These are phyloP conservation scores for Crotalus horridus DNA, from an alignment of 2,113 vertebrate species.

Conservation along the genomic window DNA sequence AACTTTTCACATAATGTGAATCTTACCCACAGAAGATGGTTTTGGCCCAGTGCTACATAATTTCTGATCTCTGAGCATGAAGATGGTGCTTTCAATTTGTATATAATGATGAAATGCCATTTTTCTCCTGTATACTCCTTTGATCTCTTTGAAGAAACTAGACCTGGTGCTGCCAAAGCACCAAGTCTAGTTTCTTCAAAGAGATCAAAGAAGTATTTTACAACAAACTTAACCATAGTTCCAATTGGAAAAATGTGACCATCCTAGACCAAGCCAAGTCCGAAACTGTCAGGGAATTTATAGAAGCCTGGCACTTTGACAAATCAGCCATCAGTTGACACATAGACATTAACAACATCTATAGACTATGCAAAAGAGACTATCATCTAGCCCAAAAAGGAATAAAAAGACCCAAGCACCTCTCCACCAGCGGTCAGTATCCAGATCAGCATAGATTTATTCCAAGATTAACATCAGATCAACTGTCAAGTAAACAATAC, in stretches of 20 bases:
- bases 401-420: background rate
- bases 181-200: too few relatives aligned
- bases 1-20: background rate
- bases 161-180: rapidly evolving
- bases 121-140: background rate
- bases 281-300: background rate
- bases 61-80: background rate
- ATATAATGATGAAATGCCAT: background rate
- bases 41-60: background rate
- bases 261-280: background rate
- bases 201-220: too few relatives aligned
- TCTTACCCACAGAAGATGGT: background rate
- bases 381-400: background rate
- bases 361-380: background rate
- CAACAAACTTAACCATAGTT: background rate
- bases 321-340: background rate
- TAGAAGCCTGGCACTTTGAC: background rate
- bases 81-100: background rate
- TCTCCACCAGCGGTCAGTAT: background rate
- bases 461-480: background rate
- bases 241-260: background rate
- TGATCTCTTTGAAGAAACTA: rapidly evolving
- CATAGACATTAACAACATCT: background rate
- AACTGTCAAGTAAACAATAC: background rate
- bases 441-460: background rate